Evolutionary conservation across 2,797 vertebrate species (phyloP).

Genomic region (Pseudochirops cupreus): DNA sequence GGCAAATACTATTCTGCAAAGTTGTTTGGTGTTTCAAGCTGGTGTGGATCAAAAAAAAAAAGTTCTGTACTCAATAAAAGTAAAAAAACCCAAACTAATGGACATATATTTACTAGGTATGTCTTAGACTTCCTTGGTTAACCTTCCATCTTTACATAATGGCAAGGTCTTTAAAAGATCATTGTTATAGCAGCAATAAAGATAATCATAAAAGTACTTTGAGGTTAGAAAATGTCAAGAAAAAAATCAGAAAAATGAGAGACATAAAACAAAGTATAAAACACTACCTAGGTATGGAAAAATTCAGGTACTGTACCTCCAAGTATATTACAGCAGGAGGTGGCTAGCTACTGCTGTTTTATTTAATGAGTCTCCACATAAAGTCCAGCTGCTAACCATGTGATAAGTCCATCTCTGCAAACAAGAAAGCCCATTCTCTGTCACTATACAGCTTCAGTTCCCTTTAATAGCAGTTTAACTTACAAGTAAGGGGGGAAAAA

Average conservation of each 20-base stretch:
- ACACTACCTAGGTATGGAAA: slow-evolving; percentile 80
- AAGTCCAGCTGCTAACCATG: slow-evolving; percentile 86
- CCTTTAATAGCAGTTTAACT: slow-evolving; percentile 71
- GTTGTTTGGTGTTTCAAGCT: slow-evolving; percentile 71
- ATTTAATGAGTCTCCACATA: slow-evolving; percentile 85
- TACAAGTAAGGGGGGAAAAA: slow-evolving; percentile 48
- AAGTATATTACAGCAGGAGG: slow-evolving; percentile 82
- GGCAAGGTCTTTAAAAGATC: slow-evolving; percentile 82
- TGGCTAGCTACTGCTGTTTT: slow-evolving; percentile 85
- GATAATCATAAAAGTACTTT: slow-evolving; percentile 85
- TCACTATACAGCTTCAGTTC: slow-evolving; percentile 36
- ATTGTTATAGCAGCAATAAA: slow-evolving; percentile 84
- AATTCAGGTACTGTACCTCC: slow-evolving; percentile 82
- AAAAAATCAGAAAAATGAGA: slow-evolving; percentile 82
- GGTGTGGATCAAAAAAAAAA: slow-evolving; percentile 67
- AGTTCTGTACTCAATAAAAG: slow-evolving; percentile 78
- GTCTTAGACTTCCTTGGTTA: slow-evolving; percentile 79
- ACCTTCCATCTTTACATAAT: slow-evolving; percentile 76
- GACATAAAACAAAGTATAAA: slow-evolving; percentile 80
- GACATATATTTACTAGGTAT: slow-evolving; percentile 76
- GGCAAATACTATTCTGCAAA: slow-evolving; percentile 68
- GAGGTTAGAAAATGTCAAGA: slow-evolving; percentile 85
- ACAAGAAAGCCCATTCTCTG: slow-evolving; percentile 80
- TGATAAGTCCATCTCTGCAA: slow-evolving; percentile 82
- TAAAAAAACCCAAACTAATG: slow-evolving; percentile 63